Base-by-base conservation (phyloP, 2,888 invertebrate species). In the Copidosoma aretas region DNA sequence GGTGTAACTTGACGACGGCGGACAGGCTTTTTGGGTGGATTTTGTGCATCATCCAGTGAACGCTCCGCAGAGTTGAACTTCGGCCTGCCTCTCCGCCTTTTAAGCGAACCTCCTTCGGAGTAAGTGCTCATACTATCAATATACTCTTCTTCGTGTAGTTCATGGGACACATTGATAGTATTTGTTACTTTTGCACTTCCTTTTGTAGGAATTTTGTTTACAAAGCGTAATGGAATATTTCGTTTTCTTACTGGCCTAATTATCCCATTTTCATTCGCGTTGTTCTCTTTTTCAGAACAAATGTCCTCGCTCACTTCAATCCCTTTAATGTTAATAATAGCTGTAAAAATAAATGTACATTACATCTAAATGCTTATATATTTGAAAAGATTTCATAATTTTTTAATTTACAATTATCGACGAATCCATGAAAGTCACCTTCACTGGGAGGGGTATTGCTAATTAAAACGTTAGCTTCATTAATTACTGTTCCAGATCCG, bases 11-110 rank as follows among this genome's bases (percentile, higher is more conserved):
- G 72, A 25, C 75, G 71, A 43, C 73, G 74, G 10, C 76, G 72
- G 4, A 75, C 67, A 5, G 77, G 77, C 60, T 76, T 64, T 63
- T 73, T 75, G 14, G 76, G 74, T 17, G 74, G 74, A 64, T 73
- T 72, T 49, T 54, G 64, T 15, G 49, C 14, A 54, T 73, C 70
- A 12, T 73, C 72, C 17, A 39, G 1, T 10, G 64, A 15, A 17
- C 46, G 41, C 59, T 65, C 46, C 46, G 22, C n/a, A 46, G 53
- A 41, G 52, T 53, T 43, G 2, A 22, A n/a, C 72, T 72, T 56
- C 58, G 67, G 10, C 57, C 66, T 58, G 19, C 73, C 62, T 59
- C 75, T 64, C 41, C 76, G 72, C 32, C 75, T 68, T 65, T 75
- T 75, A 15, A 75, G 62, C 2, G 73, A 68, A 5, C 70, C 66